Evolutionary conservation across 1,140 invertebrate genomes (phyloP), one percentile per base, ranked within the genome.

Genomic region (Eulimnadia texana): DNA sequence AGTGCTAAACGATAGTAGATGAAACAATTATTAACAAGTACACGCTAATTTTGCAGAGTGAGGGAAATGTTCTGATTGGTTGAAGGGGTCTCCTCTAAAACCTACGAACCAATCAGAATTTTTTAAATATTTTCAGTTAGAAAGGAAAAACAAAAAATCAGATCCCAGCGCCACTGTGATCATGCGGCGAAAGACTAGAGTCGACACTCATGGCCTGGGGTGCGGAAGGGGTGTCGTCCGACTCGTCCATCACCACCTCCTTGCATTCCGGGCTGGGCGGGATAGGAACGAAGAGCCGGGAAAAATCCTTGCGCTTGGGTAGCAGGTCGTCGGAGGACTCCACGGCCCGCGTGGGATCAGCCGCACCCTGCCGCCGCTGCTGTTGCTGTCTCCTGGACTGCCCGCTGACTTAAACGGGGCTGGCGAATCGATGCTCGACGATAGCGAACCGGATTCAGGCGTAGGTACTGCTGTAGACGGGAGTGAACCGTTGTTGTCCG

Each of bases 131-230:
- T n/a, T n/a, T n/a, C n/a, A n/a, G n/a, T n/a, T n/a, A n/a, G n/a
- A n/a, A n/a, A n/a, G n/a, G n/a, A n/a, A n/a, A n/a, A n/a, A n/a
- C n/a, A n/a, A 42, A 9, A 9, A 9, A 6, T 42, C 6, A 42
- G 33, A 42, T 42, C 16, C 33, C 33, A 42, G 33, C 16, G 33
- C 33, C 33, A 16, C n/a, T n/a, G n/a, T n/a, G 52, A 54, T 57
- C 55, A 20, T 29, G 27, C 27, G 55, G 55, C 22, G 55, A 57
- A 33, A 27, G 55, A 57, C 55, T 57, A 57, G 55, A 57, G 55
- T 57, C 55, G 27, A 57, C 55, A 27, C 55, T 57, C 55, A 57
- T 57, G n/a, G 55, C 55, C 55, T 57, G 55, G 2, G 55, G 33
- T 22, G 55, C 55, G 10, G 3, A 27, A 27, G 1, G 2, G 9